Conservation (phyloP, 2,888 invertebrate species). For the Oligia strigilis region DNA sequence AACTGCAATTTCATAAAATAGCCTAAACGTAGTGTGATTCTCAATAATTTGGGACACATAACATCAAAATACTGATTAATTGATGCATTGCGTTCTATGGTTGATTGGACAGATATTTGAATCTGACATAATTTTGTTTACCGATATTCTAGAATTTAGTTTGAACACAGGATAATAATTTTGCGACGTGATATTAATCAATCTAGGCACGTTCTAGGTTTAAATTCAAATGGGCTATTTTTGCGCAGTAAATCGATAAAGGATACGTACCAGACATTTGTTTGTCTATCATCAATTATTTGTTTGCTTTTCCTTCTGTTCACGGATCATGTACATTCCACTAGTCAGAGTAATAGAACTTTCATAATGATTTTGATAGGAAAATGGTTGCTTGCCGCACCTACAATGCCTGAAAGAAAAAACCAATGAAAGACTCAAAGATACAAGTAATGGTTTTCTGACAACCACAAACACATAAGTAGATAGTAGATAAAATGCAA, state of each 20-base stretch:
- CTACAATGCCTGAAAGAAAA: not conserved
- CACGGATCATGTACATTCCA: too few species aligned
- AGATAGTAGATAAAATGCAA: too few species aligned
- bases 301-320: not conserved
- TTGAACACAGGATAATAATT: not conserved
- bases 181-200: not conserved
- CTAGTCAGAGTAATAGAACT: not conserved
- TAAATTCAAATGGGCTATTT: not conserved
- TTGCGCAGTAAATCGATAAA: not conserved
- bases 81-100: constrained; percentile 14
- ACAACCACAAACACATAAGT: not conserved
- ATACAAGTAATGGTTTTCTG: not conserved
- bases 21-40: not conserved
- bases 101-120: constrained; percentile 24
- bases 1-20: not conserved
- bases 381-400: not conserved
- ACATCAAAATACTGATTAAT: constrained; percentile 24
- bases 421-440: not conserved
- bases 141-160: not conserved
- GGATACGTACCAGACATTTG: not conserved
- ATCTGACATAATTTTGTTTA: constrained; percentile 20
- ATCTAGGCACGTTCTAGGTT: not conserved
- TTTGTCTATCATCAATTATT: not conserved
- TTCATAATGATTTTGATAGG: not conserved
- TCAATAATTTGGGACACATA: constrained; percentile 1